Evolutionary conservation across 2,113 vertebrate species (phyloP), one percentile per base, ranked within the genome.

Genomic region (Pao palembangensis): DNA sequence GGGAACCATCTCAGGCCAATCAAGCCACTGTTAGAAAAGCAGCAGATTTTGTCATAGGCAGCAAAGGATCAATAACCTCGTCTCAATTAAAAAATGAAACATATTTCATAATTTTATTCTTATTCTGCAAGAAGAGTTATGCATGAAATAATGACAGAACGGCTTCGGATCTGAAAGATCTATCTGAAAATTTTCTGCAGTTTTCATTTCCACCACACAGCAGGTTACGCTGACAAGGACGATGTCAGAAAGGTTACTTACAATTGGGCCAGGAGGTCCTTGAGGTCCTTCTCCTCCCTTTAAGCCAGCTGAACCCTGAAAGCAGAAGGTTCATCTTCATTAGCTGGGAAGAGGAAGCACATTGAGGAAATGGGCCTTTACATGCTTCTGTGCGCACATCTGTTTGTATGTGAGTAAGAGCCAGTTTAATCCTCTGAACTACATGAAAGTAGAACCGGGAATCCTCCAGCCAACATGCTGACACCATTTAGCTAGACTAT

Each of bases 211-310:
- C 21, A 23, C 21, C 21, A 28, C 25, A 28, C 25, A 28, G 25
- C 25, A 28, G 25, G 25, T 28, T 28, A 28, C 25, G 2, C 25
- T 4, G 6, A 28, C 25, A 38, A 38, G 63, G 28, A 43, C 25
- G 51, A 48, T 69, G 42, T 56, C 60, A 51, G 14, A 65, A 21
- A 13, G 62, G 75, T 15, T 90, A 96, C 96, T 98, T 93, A 98
- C 97, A 67, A 87, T 20, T 69, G 95, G 96, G 43, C 97, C 97
- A 3, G 91, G 91, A 55, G 93, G 91, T 51, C 97, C 97, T 67
- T 96, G 93, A 58, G 97, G 96, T 25, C 97, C 97, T 93, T 99
- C 97, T 49, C 95, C 95, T 90, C 97, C 97, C 90, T 99, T 99
- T 65, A 99, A 90, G 75, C 97, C 96, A 81, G 76, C 86, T 70